These are phyloP conservation scores for Petrocephalus sullivani DNA, from an alignment of 2,797 vertebrate species.

Conservation along the genomic window DNA sequence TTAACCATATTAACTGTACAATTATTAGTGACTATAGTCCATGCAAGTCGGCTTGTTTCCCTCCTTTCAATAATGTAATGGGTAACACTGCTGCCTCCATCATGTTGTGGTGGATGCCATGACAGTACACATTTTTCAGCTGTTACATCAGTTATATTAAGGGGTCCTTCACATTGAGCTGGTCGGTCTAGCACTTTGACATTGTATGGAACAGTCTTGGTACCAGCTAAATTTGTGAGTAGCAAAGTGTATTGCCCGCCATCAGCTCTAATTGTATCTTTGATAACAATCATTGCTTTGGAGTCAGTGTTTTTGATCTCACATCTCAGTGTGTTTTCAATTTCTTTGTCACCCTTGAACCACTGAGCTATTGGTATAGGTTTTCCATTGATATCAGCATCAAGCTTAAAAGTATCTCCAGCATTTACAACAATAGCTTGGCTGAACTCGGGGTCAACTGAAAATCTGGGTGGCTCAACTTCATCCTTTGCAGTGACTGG, in stretches of 20 bases:
- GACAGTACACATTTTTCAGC: constrained; percentile 84
- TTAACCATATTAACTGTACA: constrained; percentile 78
- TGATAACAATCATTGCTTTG: constrained; percentile 80
- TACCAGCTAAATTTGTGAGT: constrained; percentile 83
- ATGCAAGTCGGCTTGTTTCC: constrained; percentile 92
- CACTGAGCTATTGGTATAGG: constrained; percentile 85
- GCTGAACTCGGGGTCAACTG: constrained; percentile 91
- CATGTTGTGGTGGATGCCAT: constrained; percentile 84
- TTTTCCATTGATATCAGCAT: constrained; percentile 91
- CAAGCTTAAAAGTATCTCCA: constrained; percentile 86
- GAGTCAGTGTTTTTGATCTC: constrained; percentile 89
- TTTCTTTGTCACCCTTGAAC: constrained; percentile 84
- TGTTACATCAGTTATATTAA: constrained; percentile 82
- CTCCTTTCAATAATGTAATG: constrained; percentile 92
- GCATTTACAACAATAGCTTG: constrained; percentile 85
- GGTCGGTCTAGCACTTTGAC: constrained; percentile 90
- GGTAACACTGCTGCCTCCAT: constrained; percentile 86
- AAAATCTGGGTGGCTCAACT: constrained; percentile 86
- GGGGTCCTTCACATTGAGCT: constrained; percentile 79
- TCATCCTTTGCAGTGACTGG: constrained; percentile 89
- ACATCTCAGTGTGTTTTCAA: constrained; percentile 82
- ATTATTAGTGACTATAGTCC: constrained; percentile 82
- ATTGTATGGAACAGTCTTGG: constrained; percentile 79
- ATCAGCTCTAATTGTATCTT: constrained; percentile 84
- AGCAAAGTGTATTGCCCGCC: constrained; percentile 83